Percentiles rank a stretch among this genome's conserved stretches.
phyloP scores from a whole-genome alignment of 2,888 invertebrate genomes.

The Coleophora flavipennella region DNA sequence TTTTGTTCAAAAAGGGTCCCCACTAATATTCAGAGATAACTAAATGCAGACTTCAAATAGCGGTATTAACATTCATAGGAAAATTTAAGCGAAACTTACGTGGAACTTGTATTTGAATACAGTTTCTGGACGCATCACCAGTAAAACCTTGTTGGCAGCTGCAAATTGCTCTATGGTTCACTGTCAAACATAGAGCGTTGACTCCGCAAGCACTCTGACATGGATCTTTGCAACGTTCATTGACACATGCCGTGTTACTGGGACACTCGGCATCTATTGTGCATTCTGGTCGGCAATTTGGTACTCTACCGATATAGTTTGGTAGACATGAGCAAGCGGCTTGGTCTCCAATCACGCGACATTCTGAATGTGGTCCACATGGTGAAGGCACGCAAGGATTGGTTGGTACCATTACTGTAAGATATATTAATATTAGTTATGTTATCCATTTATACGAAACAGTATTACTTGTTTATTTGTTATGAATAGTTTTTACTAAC shows the following conservation, averaged over 20 bases:
- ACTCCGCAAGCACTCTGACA: slow-evolving; percentile 85
- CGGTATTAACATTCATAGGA: not conserved
- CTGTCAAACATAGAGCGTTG: slow-evolving; percentile 86
- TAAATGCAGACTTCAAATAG: too few species aligned
- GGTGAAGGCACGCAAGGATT: slow-evolving; percentile 87
- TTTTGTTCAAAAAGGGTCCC: too few species aligned
- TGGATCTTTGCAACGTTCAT: slow-evolving; percentile 87
- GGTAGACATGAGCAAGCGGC: slow-evolving; percentile 88
- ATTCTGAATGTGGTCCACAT: slow-evolving; percentile 88
- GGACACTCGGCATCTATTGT: slow-evolving; percentile 86
- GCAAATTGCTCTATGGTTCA: slow-evolving; percentile 86
- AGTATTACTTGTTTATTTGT: too few species aligned
- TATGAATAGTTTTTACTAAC: slow-evolving; percentile 47
- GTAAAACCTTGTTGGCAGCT: slow-evolving; percentile 86
- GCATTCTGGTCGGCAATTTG: slow-evolving; percentile 89
- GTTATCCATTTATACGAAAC: too few species aligned
- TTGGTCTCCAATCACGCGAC: slow-evolving; percentile 83
- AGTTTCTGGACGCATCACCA: slow-evolving; percentile 83
- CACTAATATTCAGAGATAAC: too few species aligned
- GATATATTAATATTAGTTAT: slow-evolving; percentile 5
- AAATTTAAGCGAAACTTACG: slow-evolving; percentile 37
- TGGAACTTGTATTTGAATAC: slow-evolving; percentile 69
- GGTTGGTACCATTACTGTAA: slow-evolving; percentile 27
- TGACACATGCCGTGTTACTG: slow-evolving; percentile 84
- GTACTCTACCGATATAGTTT: slow-evolving; percentile 87